These are phyloP conservation scores for Ochotona curzoniae DNA, from an alignment of 2,113 vertebrate genomes.

Conservation along the genomic window DNA sequence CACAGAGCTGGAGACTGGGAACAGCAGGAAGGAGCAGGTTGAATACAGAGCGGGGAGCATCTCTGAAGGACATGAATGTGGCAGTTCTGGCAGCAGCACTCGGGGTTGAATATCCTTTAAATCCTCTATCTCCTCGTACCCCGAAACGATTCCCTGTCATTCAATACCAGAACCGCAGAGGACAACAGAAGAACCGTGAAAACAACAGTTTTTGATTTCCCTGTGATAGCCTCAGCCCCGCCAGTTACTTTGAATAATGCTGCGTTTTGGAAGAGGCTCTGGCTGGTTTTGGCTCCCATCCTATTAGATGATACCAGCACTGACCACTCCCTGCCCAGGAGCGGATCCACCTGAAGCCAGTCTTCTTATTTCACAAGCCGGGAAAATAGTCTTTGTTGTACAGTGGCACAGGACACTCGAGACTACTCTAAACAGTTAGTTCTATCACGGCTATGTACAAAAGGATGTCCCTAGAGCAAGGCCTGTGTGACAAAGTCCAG, in stretches of 20 bases:
- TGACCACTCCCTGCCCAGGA: neutral
- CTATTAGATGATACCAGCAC: neutral
- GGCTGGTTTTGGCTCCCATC: neutral
- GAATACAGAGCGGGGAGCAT: neutral
- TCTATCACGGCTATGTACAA: neutral
- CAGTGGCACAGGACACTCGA: neutral
- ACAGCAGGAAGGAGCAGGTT: neutral
- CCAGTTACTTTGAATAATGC: neutral
- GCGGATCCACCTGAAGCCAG: neutral
- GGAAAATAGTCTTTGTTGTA: rapidly evolving
- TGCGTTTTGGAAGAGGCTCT: neutral
- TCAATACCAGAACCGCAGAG: neutral
- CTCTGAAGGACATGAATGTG: rapidly evolving
- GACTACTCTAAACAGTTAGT: neutral
- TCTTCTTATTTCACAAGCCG: neutral
- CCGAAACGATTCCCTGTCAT: neutral
- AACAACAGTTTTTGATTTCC: neutral
- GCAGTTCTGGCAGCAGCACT: too few relatives aligned
- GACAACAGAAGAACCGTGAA: neutral
- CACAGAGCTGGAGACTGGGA: too few relatives aligned
- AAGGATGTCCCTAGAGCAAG: neutral
- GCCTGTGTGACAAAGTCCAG: neutral
- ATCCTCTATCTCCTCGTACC: neutral
- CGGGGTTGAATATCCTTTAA: neutral
- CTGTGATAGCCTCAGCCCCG: too few relatives aligned